Evolutionary conservation across 2,888 invertebrate genomes (phyloP).

Genomic region (Stictocephala bisonia): DNA sequence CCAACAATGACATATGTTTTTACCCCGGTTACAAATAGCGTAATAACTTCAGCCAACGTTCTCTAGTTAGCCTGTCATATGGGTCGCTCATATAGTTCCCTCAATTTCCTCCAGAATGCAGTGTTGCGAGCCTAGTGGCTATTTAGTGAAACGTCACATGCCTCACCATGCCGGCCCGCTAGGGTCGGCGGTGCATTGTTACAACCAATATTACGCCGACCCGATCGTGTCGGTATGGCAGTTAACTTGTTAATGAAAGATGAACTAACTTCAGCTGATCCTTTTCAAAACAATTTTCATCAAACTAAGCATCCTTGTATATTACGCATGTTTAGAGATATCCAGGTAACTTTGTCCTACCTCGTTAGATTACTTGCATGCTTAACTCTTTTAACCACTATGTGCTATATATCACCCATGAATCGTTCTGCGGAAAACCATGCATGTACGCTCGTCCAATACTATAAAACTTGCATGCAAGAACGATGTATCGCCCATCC

Average conservation of each 20-base stretch:
- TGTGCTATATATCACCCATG: too few relatives aligned
- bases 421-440: too few relatives aligned
- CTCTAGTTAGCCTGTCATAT: not conserved
- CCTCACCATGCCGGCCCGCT: not conserved
- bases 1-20: not conserved
- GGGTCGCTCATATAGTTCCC: not conserved
- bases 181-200: not conserved
- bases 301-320: too few relatives aligned
- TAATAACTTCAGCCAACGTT: conserved; percentile 9
- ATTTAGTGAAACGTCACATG: not conserved
- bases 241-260: not conserved
- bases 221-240: not conserved
- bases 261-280: too few relatives aligned
- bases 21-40: not conserved
- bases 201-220: not conserved
- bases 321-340: too few relatives aligned
- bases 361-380: too few relatives aligned
- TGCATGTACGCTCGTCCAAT: too few relatives aligned
- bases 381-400: too few relatives aligned
- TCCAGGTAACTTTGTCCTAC: too few relatives aligned
- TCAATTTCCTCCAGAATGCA: not conserved
- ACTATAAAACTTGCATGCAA: too few relatives aligned
- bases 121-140: not conserved
- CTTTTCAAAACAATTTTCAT: too few relatives aligned
- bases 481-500: too few relatives aligned